Base-by-base conservation (phyloP, 2,888 invertebrate genomes). In the Octodonta nipae region DNA sequence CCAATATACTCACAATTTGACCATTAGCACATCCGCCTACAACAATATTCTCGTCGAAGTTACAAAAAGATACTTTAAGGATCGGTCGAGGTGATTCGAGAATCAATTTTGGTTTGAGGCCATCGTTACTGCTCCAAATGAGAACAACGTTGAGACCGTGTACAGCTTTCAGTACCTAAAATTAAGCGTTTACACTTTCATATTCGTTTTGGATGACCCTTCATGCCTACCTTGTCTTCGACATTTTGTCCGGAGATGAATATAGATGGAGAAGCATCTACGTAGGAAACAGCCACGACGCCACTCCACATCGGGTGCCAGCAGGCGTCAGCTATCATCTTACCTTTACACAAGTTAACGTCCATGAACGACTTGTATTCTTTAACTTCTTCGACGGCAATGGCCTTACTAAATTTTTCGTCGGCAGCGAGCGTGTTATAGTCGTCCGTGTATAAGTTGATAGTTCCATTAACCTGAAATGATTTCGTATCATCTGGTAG, bases 271-370 rank as follows among this genome's bases (percentile, higher is more conserved):
- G 71, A 68, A 20, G 57, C 64, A 43, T 75, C 71, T 0, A 73
- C 65, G 46, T 83, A 84, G n/a, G 74, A 65, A 16, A 74, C 67
- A 1, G 74, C 78, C 2, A 75, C 67, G 6, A 77, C 66, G 1
- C 81, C 83, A 0, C 76, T 70, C 66, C 75, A 68, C 56, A 73
- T 66, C 0, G 77, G 79, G 61, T 82, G 82, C 74, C 82, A 84
- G 37, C 66, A 65, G 8, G 73, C 64, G 37, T 70, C 64, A 4
- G 74, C 70, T 22, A 84, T 71, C 54, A 69, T 74, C 45, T 78
- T 78, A 37, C 73, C 68, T 51, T 71, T 71, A 37, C 75, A 76
- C 49, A 71, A 65, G 1, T 61, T 51, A 2, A 76, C 71, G 48
- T 79, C 73, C 13, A 73, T 73, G 47, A 79, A 78, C 46, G 75